Evolutionary conservation across 2,113 vertebrate genomes (phyloP).

Genomic region (Campylomormyrus numenius): DNA sequence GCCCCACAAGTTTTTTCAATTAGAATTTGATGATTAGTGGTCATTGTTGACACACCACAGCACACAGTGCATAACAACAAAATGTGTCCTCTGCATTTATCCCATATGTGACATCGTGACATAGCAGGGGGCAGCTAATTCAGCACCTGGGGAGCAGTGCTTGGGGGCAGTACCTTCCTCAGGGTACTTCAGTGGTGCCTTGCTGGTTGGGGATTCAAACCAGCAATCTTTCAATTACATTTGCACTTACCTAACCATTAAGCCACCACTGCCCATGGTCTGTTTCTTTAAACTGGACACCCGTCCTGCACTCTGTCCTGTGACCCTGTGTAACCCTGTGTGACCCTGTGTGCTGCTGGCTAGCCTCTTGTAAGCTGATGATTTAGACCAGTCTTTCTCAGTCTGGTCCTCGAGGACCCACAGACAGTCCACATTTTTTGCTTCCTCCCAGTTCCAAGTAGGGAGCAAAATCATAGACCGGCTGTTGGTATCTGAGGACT

Average conservation of each 20-base stretch:
- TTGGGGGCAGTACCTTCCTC: too few relatives aligned
- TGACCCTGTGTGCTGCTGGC: neutral
- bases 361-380: neutral
- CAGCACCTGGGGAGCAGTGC: too few relatives aligned
- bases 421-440: neutral
- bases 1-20: neutral
- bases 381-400: neutral
- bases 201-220: too few relatives aligned
- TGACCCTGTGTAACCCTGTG: neutral
- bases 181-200: too few relatives aligned
- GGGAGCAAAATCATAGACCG: neutral
- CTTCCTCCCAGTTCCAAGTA: neutral
- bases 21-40: too few relatives aligned
- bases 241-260: too few relatives aligned
- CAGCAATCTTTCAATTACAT: too few relatives aligned
- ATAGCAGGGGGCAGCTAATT: too few relatives aligned
- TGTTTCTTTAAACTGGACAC: neutral
- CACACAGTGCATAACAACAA: too few relatives aligned
- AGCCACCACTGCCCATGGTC: neutral
- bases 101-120: too few relatives aligned
- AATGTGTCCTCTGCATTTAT: too few relatives aligned
- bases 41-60: neutral
- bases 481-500: neutral
- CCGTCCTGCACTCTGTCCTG: neutral
- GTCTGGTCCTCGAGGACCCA: neutral